phyloP scores from a whole-genome alignment of 2,797 vertebrate genomes.

The Euphonia xanthogaster region DNA sequence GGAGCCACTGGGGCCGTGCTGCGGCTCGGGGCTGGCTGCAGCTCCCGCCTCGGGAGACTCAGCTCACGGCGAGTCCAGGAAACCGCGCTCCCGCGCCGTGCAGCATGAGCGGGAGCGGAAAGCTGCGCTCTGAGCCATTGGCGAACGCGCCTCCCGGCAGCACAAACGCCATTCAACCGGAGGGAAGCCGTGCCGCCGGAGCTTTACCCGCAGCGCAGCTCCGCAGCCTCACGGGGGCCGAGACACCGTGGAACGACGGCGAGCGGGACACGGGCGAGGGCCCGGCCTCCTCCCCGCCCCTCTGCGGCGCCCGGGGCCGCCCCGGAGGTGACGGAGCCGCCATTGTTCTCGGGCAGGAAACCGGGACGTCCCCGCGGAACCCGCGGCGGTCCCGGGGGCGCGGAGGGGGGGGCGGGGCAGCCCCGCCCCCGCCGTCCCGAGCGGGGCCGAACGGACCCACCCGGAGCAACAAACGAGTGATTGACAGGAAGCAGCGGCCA shows the following conservation, averaged over 20 bases:
- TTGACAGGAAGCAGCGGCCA: background rate
- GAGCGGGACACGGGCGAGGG: no score
- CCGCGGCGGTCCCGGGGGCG: background rate
- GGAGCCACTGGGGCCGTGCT: background rate
- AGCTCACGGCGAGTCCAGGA: fast-evolving
- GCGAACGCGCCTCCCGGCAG: background rate
- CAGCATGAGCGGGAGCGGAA: background rate
- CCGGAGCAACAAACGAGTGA: background rate
- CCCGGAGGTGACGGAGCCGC: slow-evolving; percentile 17
- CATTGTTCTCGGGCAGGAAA: slow-evolving; percentile 64
- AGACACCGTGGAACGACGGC: background rate
- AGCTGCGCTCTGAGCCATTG: background rate
- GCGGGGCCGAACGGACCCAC: background rate
- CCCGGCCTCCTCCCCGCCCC: background rate
- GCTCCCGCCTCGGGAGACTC: background rate
- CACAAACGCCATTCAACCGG: fast-evolving
- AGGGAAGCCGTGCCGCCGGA: background rate
- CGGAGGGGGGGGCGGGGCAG: no score
- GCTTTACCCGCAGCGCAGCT: background rate
- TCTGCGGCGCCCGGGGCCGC: background rate
- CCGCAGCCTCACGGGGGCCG: background rate
- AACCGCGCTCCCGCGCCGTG: background rate
- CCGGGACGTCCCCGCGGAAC: background rate
- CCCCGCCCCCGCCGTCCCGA: background rate
- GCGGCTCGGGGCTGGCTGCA: background rate